Conservation (phyloP, 2,888 invertebrate genomes). For the Scelioninae gen. 2 region DNA sequence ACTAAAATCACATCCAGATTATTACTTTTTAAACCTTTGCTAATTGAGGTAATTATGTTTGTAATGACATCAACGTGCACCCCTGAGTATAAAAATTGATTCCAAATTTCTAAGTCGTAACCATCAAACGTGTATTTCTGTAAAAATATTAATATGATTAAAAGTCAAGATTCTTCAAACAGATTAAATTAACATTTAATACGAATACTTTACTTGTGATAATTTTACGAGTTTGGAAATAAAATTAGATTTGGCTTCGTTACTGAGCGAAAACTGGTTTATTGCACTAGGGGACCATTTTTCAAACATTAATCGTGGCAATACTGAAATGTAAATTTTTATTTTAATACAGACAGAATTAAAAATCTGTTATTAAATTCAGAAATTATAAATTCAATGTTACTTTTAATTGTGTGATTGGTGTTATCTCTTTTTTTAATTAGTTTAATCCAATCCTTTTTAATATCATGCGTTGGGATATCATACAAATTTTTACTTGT, state of each 20-base stretch:
- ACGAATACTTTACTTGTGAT: conserved; percentile 69
- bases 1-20: conserved; percentile 83
- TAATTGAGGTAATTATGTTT: conserved; percentile 81
- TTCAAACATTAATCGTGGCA: conserved; percentile 93
- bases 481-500: conserved; percentile 81
- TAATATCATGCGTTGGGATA: conserved; percentile 87
- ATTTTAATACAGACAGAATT: background rate
- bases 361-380: too few species aligned
- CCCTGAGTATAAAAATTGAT: conserved; percentile 84
- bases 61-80: conserved; percentile 78
- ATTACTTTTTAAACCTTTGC: conserved; percentile 75
- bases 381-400: conserved; percentile 17
- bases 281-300: conserved; percentile 88
- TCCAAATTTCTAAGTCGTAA: conserved; percentile 92
- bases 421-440: conserved; percentile 80
- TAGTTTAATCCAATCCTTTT: conserved; percentile 87
- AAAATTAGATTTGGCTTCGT: conserved; percentile 70
- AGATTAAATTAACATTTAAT: background rate
- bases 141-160: conserved; percentile 65
- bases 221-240: conserved; percentile 71
- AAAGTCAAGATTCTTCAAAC: background rate
- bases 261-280: conserved; percentile 82
- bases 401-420: conserved; percentile 79
- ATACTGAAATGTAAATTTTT: conserved; percentile 78
- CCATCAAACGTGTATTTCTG: conserved; percentile 91